phyloP scores from a whole-genome alignment of 92 coral and sea anemone genomes.

The Porites cylindrica region DNA sequence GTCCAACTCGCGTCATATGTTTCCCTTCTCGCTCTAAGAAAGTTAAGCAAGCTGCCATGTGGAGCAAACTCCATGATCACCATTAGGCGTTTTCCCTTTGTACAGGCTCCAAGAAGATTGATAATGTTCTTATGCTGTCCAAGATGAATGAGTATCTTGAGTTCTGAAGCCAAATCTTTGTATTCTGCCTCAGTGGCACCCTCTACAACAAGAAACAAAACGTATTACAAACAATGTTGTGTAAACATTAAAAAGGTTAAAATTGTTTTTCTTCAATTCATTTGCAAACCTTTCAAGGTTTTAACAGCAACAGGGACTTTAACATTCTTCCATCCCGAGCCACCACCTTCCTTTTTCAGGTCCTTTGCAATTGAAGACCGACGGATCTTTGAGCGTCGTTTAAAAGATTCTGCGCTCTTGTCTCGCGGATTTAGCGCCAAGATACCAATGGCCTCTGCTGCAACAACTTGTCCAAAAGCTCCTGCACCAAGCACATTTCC shows the following conservation, averaged over 20 bases:
- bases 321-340: conserved; percentile 49
- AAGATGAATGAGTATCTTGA: conserved; percentile 87
- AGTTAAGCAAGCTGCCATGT: conserved; percentile 82
- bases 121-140: conserved; percentile 92
- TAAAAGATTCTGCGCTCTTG: conserved; percentile 65
- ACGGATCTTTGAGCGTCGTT: conserved; percentile 83
- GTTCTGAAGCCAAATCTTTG: conserved; percentile 92
- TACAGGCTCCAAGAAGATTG: conserved; percentile 93
- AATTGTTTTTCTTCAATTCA: too few species aligned
- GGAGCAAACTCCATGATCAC: conserved; percentile 92
- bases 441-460: conserved; percentile 97
- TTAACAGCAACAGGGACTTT: conserved; percentile 90
- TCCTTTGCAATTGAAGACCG: conserved; percentile 76
- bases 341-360: conserved; percentile 43
- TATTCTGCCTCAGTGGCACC: conserved; percentile 80
- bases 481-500: conserved; percentile 94
- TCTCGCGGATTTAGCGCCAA: conserved; percentile 83
- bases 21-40: conserved; percentile 78
- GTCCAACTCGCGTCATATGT: conserved; percentile 77
- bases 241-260: neutral
- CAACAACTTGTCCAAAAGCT: conserved; percentile 95
- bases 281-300: conserved; percentile 80
- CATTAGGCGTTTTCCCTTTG: conserved; percentile 84
- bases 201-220: conserved; percentile 47
- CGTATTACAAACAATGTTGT: neutral